phyloP scores from a whole-genome alignment of 2,797 vertebrate genomes.

The Microchirus variegatus region DNA sequence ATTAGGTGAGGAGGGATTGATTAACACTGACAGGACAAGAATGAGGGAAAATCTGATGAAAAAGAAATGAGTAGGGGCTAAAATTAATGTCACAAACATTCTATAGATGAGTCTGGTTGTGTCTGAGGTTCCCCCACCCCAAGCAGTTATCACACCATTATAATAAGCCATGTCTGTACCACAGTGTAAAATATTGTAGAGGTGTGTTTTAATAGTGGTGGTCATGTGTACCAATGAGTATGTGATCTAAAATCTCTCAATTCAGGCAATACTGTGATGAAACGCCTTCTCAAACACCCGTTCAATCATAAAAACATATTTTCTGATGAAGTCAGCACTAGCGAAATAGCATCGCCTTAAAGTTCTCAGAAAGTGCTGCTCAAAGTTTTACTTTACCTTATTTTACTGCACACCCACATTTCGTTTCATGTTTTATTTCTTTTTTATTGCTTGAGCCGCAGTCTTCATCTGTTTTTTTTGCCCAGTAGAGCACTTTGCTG shows the following conservation, averaged over 20 bases:
- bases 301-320: constrained; percentile 22
- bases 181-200: constrained; percentile 32
- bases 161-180: constrained; percentile 15
- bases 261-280: constrained; percentile 10
- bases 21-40: constrained; percentile 45
- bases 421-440: constrained; percentile 7
- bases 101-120: not conserved
- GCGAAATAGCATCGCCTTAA: not conserved
- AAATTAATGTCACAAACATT: not conserved
- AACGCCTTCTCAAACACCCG: not conserved
- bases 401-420: constrained; percentile 8
- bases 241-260: constrained; percentile 16
- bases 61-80: constrained; percentile 17
- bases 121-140: not conserved
- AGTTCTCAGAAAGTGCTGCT: constrained; percentile 11
- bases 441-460: constrained; percentile 10
- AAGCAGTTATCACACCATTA: constrained; percentile 16
- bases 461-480: constrained; percentile 1
- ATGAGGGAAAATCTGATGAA: constrained; percentile 27
- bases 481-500: not conserved
- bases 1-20: constrained; percentile 46
- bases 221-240: constrained; percentile 15
- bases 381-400: constrained; percentile 10
- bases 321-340: constrained; percentile 13
- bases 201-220: constrained; percentile 18